Base-by-base conservation (phyloP, 2,113 vertebrate genomes). In the Pteruthius melanotis region DNA sequence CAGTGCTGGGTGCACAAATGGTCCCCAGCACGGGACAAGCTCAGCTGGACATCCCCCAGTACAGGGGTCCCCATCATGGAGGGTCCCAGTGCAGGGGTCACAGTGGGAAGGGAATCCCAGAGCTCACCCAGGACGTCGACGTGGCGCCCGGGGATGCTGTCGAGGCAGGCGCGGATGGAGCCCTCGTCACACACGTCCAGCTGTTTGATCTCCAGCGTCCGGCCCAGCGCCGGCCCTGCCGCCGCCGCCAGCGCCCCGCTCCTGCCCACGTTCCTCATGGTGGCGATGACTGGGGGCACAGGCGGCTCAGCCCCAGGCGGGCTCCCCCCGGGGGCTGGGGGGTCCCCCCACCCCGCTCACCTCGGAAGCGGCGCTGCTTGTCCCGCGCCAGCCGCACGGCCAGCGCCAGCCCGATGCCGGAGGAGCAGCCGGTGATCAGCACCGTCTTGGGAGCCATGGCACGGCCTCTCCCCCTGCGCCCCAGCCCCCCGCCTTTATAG, bases 381-480 rank as follows among this genome's bases (percentile, higher is more conserved):
- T 98, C 98, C 42, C 89, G 93, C 3, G 98, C 97, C 95, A 98
- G 97, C 89, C 97, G 97, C 63, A 98, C 97, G 1, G 98, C 98
- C 94, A 98, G 96, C 40, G 97, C 97, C 76, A 95, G 84, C 56
- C 98, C 97, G n/a, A 98, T 98, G 30, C 98, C 98, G 0, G 91
- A 98, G 91, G 98, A 98, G 94, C 98, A 98, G 80, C 98, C 98
- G 15, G 97, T 98, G 96, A 98, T 98, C 89, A 98, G 96, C 54
- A 98, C 97, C 13, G 98, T 98, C 96, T 97, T 98, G 96, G 98
- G 97, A 69, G 97, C 97, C 45, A 97, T 97, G 64, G 83, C 37
- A 70, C 63, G 52, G 78, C 40, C 35, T 22, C 9, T 7, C 30
- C 37, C n/a, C 4, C 35, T 3, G 1, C 10, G 13, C 30, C 42